A percentile compares a stretch with the other conserved stretches of the same genome.
These are phyloP conservation scores for Drosophila engyochracea DNA, from an alignment of 2,888 invertebrate species.

Conservation along the genomic window DNA sequence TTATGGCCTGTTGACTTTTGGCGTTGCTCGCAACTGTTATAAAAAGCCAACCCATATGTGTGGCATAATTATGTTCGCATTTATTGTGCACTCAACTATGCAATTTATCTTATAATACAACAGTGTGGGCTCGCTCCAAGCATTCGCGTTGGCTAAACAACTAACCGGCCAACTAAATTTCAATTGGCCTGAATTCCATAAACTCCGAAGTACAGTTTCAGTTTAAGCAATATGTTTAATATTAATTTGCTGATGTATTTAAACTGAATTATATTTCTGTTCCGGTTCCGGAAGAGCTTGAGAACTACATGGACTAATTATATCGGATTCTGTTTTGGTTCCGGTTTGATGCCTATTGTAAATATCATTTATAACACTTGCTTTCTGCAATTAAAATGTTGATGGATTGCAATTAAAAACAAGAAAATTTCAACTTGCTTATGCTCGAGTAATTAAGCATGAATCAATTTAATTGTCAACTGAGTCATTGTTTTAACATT, in stretches of 20 bases:
- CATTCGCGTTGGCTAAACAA: neutral
- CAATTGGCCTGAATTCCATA: neutral
- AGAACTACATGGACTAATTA: neutral
- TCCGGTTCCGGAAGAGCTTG: neutral
- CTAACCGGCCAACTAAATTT: neutral
- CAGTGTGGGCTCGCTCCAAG: neutral
- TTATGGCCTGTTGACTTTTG: conserved; percentile 62
- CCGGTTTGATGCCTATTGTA: neutral
- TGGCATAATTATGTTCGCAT: conserved; percentile 52
- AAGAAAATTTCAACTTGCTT: too few relatives aligned
- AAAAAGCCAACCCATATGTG: neutral
- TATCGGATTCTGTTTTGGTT: neutral
- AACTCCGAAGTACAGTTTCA: neutral
- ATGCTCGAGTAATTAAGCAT: too few relatives aligned
- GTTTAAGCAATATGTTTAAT: neutral
- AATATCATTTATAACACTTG: neutral
- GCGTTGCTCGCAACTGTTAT: neutral
- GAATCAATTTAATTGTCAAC: neutral
- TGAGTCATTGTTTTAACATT: neutral
- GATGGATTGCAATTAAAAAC: neutral
- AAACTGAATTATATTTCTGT: neutral
- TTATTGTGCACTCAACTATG: conserved; percentile 50
- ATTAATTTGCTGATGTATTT: neutral
- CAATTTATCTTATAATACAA: conserved; percentile 30
- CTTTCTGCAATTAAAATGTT: neutral